These are phyloP conservation scores for Rhabditoides inermis DNA, from an alignment of 2,888 invertebrate species.

Conservation along the genomic window DNA sequence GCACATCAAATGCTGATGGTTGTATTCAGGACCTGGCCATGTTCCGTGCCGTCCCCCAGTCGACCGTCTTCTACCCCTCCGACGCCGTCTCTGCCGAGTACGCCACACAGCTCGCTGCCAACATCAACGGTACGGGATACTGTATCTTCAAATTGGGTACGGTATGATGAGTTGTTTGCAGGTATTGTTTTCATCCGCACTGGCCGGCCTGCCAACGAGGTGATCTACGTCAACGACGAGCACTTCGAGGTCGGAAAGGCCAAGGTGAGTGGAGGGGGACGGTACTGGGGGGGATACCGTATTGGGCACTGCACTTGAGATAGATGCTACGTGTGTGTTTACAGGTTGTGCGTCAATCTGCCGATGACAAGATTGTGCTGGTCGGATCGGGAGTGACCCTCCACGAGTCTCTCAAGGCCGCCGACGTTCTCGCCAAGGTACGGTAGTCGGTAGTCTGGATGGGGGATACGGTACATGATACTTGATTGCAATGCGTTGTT, in stretches of 20 bases:
- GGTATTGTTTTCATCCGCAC: constrained; percentile 89
- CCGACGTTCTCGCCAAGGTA: constrained; percentile 28
- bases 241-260: constrained; percentile 66
- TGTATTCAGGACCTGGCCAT: constrained; percentile 71
- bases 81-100: constrained; percentile 87
- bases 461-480: neutral
- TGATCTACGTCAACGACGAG: constrained; percentile 78
- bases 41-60: constrained; percentile 79
- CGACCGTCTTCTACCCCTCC: constrained; percentile 66
- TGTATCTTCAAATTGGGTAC: neutral
- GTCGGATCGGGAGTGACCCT: constrained; percentile 90
- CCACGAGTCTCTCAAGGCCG: constrained; percentile 76
- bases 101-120: constrained; percentile 84
- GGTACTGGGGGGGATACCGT: neutral
- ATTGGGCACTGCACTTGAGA: neutral
- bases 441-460: constrained; percentile 8
- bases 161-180: neutral
- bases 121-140: constrained; percentile 14
- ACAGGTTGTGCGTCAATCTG: constrained; percentile 69
- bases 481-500: constrained; percentile 4
- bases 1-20: too few species aligned
- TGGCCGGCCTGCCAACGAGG: constrained; percentile 78
- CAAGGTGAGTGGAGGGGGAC: constrained; percentile 53
- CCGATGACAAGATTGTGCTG: constrained; percentile 72
- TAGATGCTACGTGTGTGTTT: neutral